Percentiles rank a stretch among this genome's conserved stretches.
Evolutionary conservation across 2,113 vertebrate species (phyloP).

Genomic region (Saccopteryx leptura): DNA sequence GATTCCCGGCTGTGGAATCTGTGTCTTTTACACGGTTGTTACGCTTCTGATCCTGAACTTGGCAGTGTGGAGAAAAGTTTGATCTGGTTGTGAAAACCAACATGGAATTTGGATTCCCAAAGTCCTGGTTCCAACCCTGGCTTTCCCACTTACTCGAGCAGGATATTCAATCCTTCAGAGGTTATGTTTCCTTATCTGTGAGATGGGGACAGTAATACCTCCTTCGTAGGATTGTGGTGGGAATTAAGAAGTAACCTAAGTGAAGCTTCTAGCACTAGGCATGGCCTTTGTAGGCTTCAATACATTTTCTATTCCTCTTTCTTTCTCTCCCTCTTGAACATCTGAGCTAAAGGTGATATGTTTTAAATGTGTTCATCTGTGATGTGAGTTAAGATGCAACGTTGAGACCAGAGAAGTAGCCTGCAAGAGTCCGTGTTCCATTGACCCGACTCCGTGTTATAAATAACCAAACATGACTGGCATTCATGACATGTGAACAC

Average conservation of each 20-base stretch:
- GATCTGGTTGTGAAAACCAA: not conserved
- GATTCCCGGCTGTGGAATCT: not conserved
- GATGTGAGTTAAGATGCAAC: conserved; percentile 30
- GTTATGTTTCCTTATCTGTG: conserved; percentile 64
- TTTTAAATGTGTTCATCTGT: not conserved
- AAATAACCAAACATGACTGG: conserved; percentile 62
- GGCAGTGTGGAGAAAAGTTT: not conserved
- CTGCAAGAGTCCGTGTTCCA: not conserved
- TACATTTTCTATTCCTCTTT: not conserved
- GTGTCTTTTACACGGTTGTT: not conserved
- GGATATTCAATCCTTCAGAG: conserved; percentile 60
- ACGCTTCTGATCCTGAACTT: not conserved
- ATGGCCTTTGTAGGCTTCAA: not conserved
- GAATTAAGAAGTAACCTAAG: conserved; percentile 47
- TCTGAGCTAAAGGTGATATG: not conserved
- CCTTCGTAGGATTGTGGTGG: not conserved
- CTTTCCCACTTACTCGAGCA: conserved; percentile 41
- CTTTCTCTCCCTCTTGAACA: conserved; percentile 11
- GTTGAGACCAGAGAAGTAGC: not conserved
- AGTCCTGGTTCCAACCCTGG: conserved; percentile 33
- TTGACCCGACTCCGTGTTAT: conserved; percentile 50
- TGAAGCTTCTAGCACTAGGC: not conserved
- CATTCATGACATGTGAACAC: conserved; percentile 44
- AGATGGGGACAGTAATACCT: conserved; percentile 47
- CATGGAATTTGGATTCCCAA: not conserved